phyloP scores from a whole-genome alignment of 2,888 invertebrate species.

The Epistrophe eligans region DNA sequence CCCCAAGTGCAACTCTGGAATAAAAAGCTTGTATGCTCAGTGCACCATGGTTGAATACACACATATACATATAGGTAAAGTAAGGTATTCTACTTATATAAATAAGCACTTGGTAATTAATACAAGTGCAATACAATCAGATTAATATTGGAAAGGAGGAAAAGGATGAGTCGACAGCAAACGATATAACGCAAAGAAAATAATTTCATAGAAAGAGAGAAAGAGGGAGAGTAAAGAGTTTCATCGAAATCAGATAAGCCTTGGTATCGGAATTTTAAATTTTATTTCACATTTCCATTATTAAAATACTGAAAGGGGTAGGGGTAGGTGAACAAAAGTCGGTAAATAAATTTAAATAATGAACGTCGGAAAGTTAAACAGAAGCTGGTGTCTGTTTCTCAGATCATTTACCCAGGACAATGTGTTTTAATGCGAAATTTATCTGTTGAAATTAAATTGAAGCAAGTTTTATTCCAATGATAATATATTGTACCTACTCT shows the following conservation, averaged over 20 bases:
- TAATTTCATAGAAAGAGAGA: neutral
- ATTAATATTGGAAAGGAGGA: constrained; percentile 5
- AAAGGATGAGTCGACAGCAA: neutral
- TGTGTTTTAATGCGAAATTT: neutral
- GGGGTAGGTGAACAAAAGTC: neutral
- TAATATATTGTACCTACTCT: too few relatives aligned
- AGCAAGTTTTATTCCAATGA: neutral
- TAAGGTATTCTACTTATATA: neutral
- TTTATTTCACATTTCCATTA: constrained; percentile 53
- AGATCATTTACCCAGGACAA: neutral
- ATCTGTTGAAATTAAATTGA: neutral
- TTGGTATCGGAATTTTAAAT: constrained; percentile 35
- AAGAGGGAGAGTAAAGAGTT: too few relatives aligned
- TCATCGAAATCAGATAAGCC: constrained; percentile 60
- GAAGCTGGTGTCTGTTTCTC: constrained; percentile 1
- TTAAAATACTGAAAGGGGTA: neutral
- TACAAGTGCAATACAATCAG: constrained; percentile 51
- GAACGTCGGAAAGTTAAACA: constrained; percentile 5
- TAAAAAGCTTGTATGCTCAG: constrained; percentile 40
- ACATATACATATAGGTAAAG: neutral
- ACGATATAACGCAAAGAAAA: constrained; percentile 7
- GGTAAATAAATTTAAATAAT: constrained; percentile 15
- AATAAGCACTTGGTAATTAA: constrained; percentile 54
- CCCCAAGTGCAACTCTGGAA: constrained; percentile 53
- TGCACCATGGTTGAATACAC: constrained; percentile 25